A percentile compares a stretch with the other conserved stretches of the same genome.
These are phyloP conservation scores for Ostrea edulis DNA, from an alignment of 1,140 invertebrate genomes.

Conservation along the genomic window DNA sequence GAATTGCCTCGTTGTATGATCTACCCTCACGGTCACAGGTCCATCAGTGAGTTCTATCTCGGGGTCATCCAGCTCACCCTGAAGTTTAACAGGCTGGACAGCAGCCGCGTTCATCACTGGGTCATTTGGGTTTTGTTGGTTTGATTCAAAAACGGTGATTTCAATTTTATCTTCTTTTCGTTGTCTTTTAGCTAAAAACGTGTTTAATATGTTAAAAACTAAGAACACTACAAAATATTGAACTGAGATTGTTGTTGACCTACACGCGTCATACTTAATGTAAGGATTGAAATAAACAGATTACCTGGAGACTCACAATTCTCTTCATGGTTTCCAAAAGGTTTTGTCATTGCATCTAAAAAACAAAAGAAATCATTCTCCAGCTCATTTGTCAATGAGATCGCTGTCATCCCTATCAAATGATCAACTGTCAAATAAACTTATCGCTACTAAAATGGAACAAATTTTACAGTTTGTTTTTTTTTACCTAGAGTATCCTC, in stretches of 20 bases:
- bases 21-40: slow-evolving; percentile 70
- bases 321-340: not conserved
- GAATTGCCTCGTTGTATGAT: slow-evolving; percentile 66
- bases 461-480: not conserved
- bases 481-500: slow-evolving; percentile 25
- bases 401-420: not conserved
- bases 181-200: slow-evolving; percentile 45
- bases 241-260: too few relatives aligned
- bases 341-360: slow-evolving; percentile 47
- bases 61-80: slow-evolving; percentile 62
- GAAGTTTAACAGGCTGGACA: not conserved
- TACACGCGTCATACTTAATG: too few relatives aligned
- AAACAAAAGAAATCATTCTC: not conserved
- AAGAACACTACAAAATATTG: too few relatives aligned
- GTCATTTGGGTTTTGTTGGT: slow-evolving; percentile 13
- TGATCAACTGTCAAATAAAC: not conserved
- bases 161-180: slow-evolving; percentile 57
- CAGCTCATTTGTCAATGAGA: not conserved
- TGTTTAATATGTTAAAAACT: not conserved
- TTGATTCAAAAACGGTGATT: slow-evolving; percentile 49
- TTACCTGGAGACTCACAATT: slow-evolving; percentile 35
- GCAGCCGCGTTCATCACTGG: not conserved
- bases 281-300: not conserved
- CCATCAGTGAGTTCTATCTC: slow-evolving; percentile 72
- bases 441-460: not conserved